Percentiles rank a stretch among this genome's conserved stretches.
phyloP scores from a whole-genome alignment of 2,113 vertebrate genomes.

The Brevimyrus niger region DNA sequence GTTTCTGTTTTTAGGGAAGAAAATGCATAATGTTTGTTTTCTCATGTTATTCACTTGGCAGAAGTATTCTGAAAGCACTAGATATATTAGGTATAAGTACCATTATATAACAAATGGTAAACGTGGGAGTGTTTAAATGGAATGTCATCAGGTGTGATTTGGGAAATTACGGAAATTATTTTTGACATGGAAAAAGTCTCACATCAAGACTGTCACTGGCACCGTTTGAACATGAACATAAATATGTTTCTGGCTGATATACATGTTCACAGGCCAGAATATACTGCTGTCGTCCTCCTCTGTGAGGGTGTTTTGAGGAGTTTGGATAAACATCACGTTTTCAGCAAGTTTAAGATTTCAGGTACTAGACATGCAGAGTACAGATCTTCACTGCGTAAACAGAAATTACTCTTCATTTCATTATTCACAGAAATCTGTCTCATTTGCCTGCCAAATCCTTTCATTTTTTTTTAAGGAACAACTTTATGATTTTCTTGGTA shows the following conservation, averaged over 20 bases:
- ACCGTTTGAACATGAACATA: neutral
- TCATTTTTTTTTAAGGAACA: neutral
- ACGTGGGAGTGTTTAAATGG: constrained; percentile 8
- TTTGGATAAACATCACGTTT: neutral
- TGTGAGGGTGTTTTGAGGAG: neutral
- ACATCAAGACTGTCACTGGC: neutral
- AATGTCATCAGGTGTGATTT: constrained; percentile 9
- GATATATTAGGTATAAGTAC: constrained; percentile 5
- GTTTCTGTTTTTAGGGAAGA: neutral
- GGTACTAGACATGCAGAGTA: neutral
- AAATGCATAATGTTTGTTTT: neutral
- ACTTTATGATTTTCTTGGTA: neutral
- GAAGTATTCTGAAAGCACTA: neutral
- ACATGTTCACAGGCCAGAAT: neutral
- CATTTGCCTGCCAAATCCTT: neutral
- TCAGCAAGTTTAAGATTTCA: neutral
- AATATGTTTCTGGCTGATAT: constrained; percentile 1
- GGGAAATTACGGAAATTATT: neutral
- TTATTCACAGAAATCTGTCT: neutral
- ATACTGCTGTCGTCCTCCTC: neutral
- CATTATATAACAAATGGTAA: neutral
- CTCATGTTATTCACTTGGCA: neutral
- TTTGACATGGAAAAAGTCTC: constrained; percentile 4
- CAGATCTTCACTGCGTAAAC: neutral
- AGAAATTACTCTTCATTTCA: neutral